These are phyloP conservation scores for Mycetomoellerius zeteki DNA, from an alignment of 1,140 invertebrate genomes.

Conservation along the genomic window DNA sequence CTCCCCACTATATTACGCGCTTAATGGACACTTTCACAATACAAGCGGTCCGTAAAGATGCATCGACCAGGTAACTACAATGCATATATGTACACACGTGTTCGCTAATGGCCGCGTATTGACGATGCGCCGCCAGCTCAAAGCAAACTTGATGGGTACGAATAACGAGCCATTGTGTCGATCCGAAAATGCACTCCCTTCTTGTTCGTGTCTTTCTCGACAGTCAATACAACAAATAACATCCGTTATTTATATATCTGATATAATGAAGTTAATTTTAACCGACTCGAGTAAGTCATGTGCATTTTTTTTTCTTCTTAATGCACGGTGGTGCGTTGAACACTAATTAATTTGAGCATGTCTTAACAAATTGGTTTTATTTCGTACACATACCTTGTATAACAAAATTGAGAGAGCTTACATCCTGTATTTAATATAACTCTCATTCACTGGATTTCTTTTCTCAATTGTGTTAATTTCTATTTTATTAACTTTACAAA, in stretches of 20 bases:
- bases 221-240: constrained; percentile 42
- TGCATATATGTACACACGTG: constrained; percentile 68
- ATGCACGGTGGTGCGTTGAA: too few relatives aligned
- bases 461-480: neutral
- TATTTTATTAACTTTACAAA: constrained; percentile 3
- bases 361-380: neutral
- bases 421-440: neutral
- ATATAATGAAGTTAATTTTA: constrained; percentile 39
- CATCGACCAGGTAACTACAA: constrained; percentile 55
- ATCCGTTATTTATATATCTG: constrained; percentile 27
- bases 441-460: neutral
- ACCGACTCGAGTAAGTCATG: neutral
- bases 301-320: neutral
- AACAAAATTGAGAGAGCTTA: neutral
- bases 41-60: constrained; percentile 47
- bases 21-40: constrained; percentile 62
- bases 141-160: constrained; percentile 62
- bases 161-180: constrained; percentile 73
- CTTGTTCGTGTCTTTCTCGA: neutral
- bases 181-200: constrained; percentile 42
- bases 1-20: constrained; percentile 29
- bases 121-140: constrained; percentile 43
- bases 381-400: neutral
- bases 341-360: neutral
- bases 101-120: constrained; percentile 69